phyloP scores from a whole-genome alignment of 1,140 invertebrate genomes.

The Drosophila yakuba region DNA sequence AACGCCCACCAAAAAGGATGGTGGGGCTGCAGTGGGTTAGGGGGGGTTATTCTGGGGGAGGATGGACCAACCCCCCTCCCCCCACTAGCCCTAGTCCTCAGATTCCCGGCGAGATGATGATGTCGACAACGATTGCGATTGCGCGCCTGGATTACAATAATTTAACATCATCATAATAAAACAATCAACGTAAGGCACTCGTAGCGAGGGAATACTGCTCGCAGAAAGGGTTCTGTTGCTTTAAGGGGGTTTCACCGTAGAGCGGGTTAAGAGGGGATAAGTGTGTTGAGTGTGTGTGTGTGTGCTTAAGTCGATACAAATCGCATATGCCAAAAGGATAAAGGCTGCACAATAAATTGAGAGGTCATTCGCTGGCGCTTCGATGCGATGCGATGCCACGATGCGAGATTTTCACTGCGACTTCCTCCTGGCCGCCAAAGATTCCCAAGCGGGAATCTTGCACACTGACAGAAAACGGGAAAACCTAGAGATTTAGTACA shows the following conservation, averaged over 20 bases:
- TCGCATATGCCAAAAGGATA: conserved; percentile 81
- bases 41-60: conserved; percentile 5
- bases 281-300: conserved; percentile 24
- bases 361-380: conserved; percentile 73
- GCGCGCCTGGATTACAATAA: conserved; percentile 84
- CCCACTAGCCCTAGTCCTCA: not conserved
- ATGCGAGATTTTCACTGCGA: conserved; percentile 29
- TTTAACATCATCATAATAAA: conserved; percentile 85
- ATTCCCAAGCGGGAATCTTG: conserved; percentile 2
- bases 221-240: conserved; percentile 10
- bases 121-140: conserved; percentile 84
- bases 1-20: conserved; percentile 54
- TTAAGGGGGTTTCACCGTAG: not conserved
- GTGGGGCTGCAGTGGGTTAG: not conserved
- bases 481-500: not conserved
- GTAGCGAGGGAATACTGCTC: conserved; percentile 23
- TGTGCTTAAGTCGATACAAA: conserved; percentile 77
- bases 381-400: conserved; percentile 44
- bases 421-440: conserved; percentile 40
- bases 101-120: conserved; percentile 64
- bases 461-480: conserved; percentile 2
- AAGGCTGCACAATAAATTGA: conserved; percentile 84
- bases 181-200: conserved; percentile 83
- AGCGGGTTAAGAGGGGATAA: conserved; percentile 4
- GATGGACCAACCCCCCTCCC: not conserved